phyloP scores from a whole-genome alignment of 1,140 invertebrate genomes.

The Aradophagus sp. region DNA sequence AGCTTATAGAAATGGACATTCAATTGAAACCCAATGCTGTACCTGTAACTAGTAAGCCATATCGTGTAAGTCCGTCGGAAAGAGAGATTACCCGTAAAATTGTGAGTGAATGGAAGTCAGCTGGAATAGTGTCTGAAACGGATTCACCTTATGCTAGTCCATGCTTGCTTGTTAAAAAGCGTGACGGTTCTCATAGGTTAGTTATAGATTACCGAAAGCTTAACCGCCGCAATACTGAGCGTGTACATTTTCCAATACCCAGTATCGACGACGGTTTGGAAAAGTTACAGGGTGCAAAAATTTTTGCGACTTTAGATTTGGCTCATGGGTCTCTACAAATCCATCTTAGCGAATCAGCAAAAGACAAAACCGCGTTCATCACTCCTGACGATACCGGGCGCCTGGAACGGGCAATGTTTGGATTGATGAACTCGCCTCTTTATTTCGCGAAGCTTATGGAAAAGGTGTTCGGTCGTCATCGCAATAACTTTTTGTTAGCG shows the following conservation, averaged over 20 bases:
- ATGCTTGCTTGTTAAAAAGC: conserved; percentile 31
- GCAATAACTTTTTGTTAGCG: conserved; percentile 27
- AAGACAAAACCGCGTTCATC: conserved; percentile 6
- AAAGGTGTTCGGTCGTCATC: neutral
- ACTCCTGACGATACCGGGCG: too few relatives aligned
- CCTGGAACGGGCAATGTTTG: too few relatives aligned
- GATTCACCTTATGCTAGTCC: conserved; percentile 22
- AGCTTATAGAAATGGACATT: conserved; percentile 29
- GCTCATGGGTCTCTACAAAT: conserved; percentile 44
- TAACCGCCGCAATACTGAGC: conserved; percentile 39
- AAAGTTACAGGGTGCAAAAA: conserved; percentile 11
- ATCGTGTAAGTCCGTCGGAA: conserved; percentile 10
- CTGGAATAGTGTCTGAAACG: conserved; percentile 29
- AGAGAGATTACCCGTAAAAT: conserved; percentile 10
- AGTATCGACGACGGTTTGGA: conserved; percentile 47
- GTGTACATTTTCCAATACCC: conserved; percentile 40
- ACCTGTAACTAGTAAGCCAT: conserved; percentile 22
- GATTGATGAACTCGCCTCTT: too few relatives aligned
- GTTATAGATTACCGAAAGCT: conserved; percentile 48
- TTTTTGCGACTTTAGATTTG: conserved; percentile 39
- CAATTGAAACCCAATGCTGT: conserved; percentile 1
- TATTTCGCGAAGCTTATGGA: too few relatives aligned
- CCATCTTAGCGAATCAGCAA: conserved; percentile 11
- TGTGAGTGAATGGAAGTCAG: conserved; percentile 16
- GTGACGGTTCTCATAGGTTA: conserved; percentile 29